These are phyloP conservation scores for Pseudopipra pipra DNA, from an alignment of 2,113 vertebrate genomes.

Conservation along the genomic window DNA sequence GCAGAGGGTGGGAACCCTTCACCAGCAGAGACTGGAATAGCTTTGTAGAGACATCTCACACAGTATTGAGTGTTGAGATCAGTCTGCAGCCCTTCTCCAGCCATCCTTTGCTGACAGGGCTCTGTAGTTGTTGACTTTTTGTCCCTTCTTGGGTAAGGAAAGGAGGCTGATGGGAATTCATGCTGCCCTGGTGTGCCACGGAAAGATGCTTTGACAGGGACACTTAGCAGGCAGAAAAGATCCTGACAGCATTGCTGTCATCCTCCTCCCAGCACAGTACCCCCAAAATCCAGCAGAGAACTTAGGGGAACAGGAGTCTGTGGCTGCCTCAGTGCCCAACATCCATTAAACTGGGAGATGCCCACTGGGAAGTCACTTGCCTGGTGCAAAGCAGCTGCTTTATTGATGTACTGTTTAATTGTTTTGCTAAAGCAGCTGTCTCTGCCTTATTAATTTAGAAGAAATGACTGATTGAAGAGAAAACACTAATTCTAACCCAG, in stretches of 20 bases:
- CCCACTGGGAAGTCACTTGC: neutral
- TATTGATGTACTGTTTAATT: neutral
- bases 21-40: neutral
- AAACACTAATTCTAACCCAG: neutral
- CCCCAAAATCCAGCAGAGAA: neutral
- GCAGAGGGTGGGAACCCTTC: neutral
- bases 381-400: neutral
- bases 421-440: neutral
- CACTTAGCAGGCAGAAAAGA: neutral
- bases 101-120: neutral
- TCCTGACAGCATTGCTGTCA: neutral
- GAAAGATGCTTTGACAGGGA: neutral
- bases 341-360: neutral
- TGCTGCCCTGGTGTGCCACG: neutral
- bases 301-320: accelerated
- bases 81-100: neutral
- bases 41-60: neutral
- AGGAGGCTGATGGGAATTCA: neutral
- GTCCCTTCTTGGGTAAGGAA: neutral
- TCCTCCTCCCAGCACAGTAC: neutral
- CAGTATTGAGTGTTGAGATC: accelerated
- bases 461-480: neutral
- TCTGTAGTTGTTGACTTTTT: neutral
- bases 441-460: neutral
- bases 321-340: neutral